Percentiles rank a stretch among this genome's conserved stretches.
Conservation (phyloP, 2,113 vertebrate species). For the Ibidorhyncha struthersii region DNA sequence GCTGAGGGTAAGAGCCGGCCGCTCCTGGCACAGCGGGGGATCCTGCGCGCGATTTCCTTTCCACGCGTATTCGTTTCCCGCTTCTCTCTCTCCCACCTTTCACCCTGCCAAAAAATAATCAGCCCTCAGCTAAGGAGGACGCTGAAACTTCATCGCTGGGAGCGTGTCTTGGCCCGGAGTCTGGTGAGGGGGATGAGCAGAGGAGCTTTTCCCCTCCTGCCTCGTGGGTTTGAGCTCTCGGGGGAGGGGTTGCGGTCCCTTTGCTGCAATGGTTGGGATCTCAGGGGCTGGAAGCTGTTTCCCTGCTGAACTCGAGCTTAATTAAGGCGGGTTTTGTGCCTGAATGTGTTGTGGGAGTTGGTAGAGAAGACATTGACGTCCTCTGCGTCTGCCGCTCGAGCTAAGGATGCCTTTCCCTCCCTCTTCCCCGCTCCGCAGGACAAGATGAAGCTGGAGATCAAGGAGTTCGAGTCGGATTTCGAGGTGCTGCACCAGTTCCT, state of each 20-base stretch:
- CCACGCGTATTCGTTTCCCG: rapidly evolving
- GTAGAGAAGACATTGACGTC: rapidly evolving
- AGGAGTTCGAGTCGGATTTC: constrained; percentile 74
- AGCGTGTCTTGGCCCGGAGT: not conserved
- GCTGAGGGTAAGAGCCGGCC: constrained; percentile 54
- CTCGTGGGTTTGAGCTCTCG: not conserved
- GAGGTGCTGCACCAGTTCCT: constrained; percentile 75
- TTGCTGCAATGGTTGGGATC: not conserved
- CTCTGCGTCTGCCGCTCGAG: rapidly evolving
- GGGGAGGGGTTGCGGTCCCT: not conserved
- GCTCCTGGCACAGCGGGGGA: not conserved
- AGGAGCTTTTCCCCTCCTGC: not conserved
- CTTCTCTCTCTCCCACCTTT: not conserved
- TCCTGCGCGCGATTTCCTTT: not conserved
- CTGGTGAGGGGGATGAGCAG: not conserved
- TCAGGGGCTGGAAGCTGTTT: rapidly evolving
- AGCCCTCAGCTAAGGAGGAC: not conserved
- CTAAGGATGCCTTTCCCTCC: not conserved
- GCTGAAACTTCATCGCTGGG: rapidly evolving
- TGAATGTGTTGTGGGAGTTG: rapidly evolving
- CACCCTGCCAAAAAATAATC: not conserved
- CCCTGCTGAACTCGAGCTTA: not conserved
- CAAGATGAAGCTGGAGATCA: constrained; percentile 72
- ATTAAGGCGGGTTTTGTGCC: not conserved
- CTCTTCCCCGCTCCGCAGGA: not conserved